These are phyloP conservation scores for Zophobas morio DNA, from an alignment of 1,140 invertebrate genomes.

Conservation along the genomic window DNA sequence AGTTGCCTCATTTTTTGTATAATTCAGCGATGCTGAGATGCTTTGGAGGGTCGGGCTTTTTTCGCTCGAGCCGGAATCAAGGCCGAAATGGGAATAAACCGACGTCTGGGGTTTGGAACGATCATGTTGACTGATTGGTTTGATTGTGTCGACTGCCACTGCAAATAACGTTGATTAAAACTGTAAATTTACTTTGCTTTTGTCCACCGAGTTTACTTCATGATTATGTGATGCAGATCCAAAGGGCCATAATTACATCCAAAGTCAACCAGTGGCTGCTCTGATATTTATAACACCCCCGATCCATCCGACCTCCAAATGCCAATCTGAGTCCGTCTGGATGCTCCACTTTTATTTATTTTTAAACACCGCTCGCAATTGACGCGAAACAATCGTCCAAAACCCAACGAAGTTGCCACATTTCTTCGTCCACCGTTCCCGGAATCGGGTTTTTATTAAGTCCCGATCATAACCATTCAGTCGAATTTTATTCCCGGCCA, in stretches of 20 bases:
- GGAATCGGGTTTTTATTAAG: background rate
- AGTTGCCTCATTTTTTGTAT: background rate
- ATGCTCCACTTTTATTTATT: too few relatives aligned
- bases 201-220: background rate
- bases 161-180: constrained; percentile 11
- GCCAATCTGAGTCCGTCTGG: too few relatives aligned
- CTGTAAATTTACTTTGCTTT: constrained; percentile 22
- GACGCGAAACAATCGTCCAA: too few relatives aligned
- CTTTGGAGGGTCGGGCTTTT: background rate
- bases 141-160: background rate
- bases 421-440: too few relatives aligned
- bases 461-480: background rate
- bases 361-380: too few relatives aligned
- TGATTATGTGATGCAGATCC: background rate
- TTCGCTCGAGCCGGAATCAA: background rate
- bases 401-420: too few relatives aligned
- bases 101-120: background rate
- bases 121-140: constrained; percentile 1
- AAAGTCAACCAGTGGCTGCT: too few relatives aligned
- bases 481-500: constrained; percentile 11
- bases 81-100: background rate
- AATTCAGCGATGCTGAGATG: background rate
- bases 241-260: too few relatives aligned
- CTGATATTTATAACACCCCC: too few relatives aligned
- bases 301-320: too few relatives aligned